Evolutionary conservation across 2,888 invertebrate genomes (phyloP), one percentile per base, ranked within the genome.

Genomic region (Cataglyphis altisquamis): DNA sequence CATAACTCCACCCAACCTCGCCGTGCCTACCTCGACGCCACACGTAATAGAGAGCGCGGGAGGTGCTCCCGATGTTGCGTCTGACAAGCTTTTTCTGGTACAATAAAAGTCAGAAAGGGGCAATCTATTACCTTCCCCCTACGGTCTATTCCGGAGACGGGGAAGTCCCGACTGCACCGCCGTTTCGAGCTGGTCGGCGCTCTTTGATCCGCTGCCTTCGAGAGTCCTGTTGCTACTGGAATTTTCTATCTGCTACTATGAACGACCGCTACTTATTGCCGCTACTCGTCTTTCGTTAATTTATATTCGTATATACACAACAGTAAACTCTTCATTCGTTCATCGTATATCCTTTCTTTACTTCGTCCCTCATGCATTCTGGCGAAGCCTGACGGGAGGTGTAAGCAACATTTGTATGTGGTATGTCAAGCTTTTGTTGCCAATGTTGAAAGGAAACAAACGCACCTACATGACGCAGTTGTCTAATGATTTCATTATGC

Each of bases 51-150:
- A 88, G 88, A 87, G 85, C 70, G 84, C 84, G 75, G 73, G 45
- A 57, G 78, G 70, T 41, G 21, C 32, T 63, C 90, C 80, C 87
- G 82, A 81, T 77, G 89, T 90, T 89, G 90, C 88, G 87, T 91
- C 90, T 91, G 90, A 90, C 90, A 91, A 90, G 91, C 89, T 90
- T 91, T 88, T 90, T 91, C 90, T 90, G 87, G 77, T 83, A 89
- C 88, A 90, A 92, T 92, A 92, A 92, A 92, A 91, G 92, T 92
- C 92, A 87, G 88, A 89, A 91, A 87, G 87, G 88, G 87, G 90
- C 91, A 89, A 92, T 92, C 91, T 92, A 92, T 92, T 92, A 91
- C 91, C 86, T 88, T 87, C 86, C 78, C 87, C 87, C 85, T 82
- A 41, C 85, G 63, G 83, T 62, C 86, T 87, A 86, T 88, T 63